A percentile compares a stretch with the other conserved stretches of the same genome.
These are phyloP conservation scores for Leptocoma aspasia DNA, from an alignment of 2,113 vertebrate genomes.

Conservation along the genomic window DNA sequence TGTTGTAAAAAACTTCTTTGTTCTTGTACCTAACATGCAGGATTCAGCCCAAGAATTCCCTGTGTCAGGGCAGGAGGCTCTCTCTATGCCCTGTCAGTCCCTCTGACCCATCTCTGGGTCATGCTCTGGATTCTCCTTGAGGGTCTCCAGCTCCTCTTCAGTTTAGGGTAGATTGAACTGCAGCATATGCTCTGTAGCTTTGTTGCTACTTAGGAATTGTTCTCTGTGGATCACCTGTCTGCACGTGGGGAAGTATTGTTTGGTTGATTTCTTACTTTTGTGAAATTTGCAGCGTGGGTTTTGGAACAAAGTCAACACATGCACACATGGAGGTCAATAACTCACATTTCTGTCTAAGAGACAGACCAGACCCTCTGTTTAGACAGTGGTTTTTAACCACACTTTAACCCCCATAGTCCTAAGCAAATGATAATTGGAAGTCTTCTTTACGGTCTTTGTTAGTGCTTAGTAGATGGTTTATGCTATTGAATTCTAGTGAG, in stretches of 20 bases:
- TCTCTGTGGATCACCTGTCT: background rate
- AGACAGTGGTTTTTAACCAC: background rate
- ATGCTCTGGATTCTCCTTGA: background rate
- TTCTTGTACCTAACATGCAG: background rate
- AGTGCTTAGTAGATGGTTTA: background rate
- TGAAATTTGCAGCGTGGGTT: background rate
- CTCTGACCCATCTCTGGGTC: background rate
- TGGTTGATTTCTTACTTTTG: background rate
- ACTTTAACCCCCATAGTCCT: background rate
- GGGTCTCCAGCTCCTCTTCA: background rate
- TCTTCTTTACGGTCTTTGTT: background rate
- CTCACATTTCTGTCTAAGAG: background rate
- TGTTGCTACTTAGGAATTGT: background rate
- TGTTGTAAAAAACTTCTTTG: accelerated
- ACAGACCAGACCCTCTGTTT: background rate
- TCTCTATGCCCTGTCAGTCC: accelerated
- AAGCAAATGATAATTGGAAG: background rate
- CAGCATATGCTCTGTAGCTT: background rate
- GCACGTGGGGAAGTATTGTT: background rate
- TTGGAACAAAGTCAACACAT: background rate
- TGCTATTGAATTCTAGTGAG: background rate
- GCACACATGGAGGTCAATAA: background rate
- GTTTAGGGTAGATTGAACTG: background rate
- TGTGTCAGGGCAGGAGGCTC: background rate
- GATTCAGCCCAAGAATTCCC: background rate